A percentile compares a stretch with the other conserved stretches of the same genome.
phyloP scores from a whole-genome alignment of 1,140 invertebrate genomes.

The Lucilia sericata region DNA sequence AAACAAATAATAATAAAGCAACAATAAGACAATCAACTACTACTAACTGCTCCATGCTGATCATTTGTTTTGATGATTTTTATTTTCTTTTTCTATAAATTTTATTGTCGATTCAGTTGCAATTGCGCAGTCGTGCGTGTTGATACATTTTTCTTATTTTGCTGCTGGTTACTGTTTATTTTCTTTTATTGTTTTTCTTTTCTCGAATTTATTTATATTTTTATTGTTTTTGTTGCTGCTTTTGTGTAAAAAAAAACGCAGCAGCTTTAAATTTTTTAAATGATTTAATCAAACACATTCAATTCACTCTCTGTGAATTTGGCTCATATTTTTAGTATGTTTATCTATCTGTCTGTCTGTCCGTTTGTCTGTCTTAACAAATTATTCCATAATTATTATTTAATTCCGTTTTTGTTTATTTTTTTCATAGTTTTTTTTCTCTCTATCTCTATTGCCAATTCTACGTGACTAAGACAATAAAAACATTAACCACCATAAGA shows the following conservation, averaged over 20 bases:
- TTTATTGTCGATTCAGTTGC: background rate
- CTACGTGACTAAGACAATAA: background rate
- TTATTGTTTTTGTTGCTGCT: background rate
- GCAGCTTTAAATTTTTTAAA: background rate
- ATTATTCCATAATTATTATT: background rate
- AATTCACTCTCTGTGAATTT: too few species aligned
- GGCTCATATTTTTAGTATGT: too few species aligned
- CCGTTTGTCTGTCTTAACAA: background rate
- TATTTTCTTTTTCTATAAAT: background rate
- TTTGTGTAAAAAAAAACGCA: background rate
- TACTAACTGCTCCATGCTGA: too few species aligned
- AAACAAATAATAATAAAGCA: too few species aligned
- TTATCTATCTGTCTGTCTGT: background rate
- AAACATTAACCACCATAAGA: background rate
- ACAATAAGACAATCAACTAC: too few species aligned
- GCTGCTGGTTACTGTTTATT: background rate
- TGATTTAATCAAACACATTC: background rate
- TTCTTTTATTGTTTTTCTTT: too few species aligned
- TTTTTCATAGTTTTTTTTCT: too few species aligned
- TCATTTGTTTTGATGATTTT: background rate
- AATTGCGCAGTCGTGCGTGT: slow-evolving; percentile 1
- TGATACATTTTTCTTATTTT: background rate
- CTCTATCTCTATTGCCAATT: background rate
- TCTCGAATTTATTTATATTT: background rate
- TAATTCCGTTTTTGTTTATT: background rate